phyloP scores from a whole-genome alignment of 2,797 vertebrate genomes.

The Gouania willdenowi region DNA sequence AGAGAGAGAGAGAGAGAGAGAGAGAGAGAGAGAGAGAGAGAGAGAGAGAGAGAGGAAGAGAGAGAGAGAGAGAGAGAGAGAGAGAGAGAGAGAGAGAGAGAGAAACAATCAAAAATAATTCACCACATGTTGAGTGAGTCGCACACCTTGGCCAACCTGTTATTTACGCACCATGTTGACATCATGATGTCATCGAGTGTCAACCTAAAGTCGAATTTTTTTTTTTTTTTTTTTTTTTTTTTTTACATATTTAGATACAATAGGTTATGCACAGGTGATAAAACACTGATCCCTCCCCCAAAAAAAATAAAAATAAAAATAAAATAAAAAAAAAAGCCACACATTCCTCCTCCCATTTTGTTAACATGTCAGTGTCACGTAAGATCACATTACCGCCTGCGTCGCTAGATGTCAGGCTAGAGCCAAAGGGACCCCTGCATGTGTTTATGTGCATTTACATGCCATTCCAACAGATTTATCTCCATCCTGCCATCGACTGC shows the following conservation, averaged over 20 bases:
- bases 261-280: not conserved
- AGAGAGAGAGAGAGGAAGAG: too few species aligned
- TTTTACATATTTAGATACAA: conserved; percentile 16
- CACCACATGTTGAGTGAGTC: conserved; percentile 45
- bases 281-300: conserved; percentile 8
- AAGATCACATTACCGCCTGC: conserved; percentile 40
- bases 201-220: conserved; percentile 1
- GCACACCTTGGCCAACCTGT: conserved; percentile 20
- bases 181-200: conserved; percentile 38
- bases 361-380: conserved; percentile 41
- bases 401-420: conserved; percentile 95
- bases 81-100: conserved; percentile 16
- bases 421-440: conserved; percentile 68
- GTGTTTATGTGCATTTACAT: conserved; percentile 10
- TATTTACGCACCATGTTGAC: conserved; percentile 34
- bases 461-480: conserved; percentile 21
- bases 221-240: conserved; percentile 23
- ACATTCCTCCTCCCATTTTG: conserved; percentile 12
- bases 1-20: too few species aligned
- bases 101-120: conserved; percentile 49
- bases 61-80: too few species aligned
- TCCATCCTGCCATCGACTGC: conserved; percentile 21
- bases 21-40: too few species aligned
- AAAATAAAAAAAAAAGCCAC: not conserved
- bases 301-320: not conserved